Evolutionary conservation across 2,888 invertebrate species (phyloP), one percentile per base, ranked within the genome.

Genomic region (Ormyrus labotus): DNA sequence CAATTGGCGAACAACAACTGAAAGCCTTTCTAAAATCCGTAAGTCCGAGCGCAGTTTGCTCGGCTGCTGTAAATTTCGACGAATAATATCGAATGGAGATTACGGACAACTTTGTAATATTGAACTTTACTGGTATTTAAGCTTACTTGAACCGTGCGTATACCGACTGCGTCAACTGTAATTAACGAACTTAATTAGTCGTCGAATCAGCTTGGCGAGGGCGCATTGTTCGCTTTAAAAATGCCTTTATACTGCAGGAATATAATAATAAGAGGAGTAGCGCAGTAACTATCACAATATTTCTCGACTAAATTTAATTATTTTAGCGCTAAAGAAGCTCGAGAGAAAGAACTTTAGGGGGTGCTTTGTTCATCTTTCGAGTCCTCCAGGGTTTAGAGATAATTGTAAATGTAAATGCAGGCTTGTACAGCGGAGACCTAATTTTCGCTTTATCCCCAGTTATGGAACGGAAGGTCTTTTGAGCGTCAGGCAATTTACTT

Each of bases 401-500:
- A 79, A 80, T 80, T 80, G 67, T 61, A 55, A 75, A 75, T 75
- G 75, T 67, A 71, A 80, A 80, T 67, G 64, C 34, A 7, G 34
- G 65, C 11, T 57, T 72, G 19, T 60, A 63, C 19, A 57, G 13
- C 47, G 51, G 57, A 68, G 55, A 75, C 61, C 76, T 72, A 76
- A 79, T 69, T 73, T 79, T 79, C 73, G 69, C 69, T 78, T 78
- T 71, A 75, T 75, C 80, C 75, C 48, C 34, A 50, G 69, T 74
- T 79, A 70, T 69, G 58, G 80, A 71, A 71, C 19, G 57, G 60
- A 67, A 67, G 34, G 34, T 67, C 53, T 75, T 47, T 80, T 75
- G 48, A 80, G 51, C 47, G 61, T 51, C 65, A 58, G 60, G 61
- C 61, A 71, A 75, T 80, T 71, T 61, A 80, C 19, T 61, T 67